phyloP scores from a whole-genome alignment of 2,797 vertebrate genomes.

The Peromyscus attwateri region DNA sequence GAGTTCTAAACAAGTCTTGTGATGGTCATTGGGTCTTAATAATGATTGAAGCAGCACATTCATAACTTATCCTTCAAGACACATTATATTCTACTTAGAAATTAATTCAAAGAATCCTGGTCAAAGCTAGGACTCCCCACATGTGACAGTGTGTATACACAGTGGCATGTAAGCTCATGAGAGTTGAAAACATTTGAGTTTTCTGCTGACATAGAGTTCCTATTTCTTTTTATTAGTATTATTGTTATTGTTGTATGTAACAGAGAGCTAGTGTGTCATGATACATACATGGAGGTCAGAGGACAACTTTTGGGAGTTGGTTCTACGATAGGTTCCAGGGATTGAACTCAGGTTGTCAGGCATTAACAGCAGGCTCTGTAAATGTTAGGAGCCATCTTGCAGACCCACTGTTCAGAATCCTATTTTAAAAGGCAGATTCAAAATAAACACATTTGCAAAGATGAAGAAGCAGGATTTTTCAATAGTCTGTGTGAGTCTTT shows the following conservation, averaged over 20 bases:
- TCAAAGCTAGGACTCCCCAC: background rate
- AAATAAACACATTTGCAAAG: background rate
- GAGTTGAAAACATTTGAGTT: background rate
- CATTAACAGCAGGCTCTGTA: background rate
- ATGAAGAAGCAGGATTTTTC: background rate
- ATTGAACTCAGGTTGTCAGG: background rate
- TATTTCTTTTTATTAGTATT: background rate
- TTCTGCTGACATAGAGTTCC: background rate
- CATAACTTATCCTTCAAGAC: background rate
- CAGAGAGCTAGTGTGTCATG: background rate
- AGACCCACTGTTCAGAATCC: background rate
- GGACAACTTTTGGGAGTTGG: background rate
- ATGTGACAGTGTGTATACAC: background rate
- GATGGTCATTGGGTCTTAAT: background rate
- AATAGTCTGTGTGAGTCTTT: background rate
- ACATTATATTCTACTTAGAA: background rate
- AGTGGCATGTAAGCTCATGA: background rate
- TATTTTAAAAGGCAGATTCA: background rate
- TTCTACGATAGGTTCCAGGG: background rate
- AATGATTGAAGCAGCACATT: background rate
- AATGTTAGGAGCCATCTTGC: background rate
- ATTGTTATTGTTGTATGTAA: background rate
- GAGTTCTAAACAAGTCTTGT: slow-evolving; percentile 24
- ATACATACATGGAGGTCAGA: background rate
- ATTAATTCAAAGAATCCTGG: background rate